These are phyloP conservation scores for Tringa solitaria DNA, from an alignment of 2,113 vertebrate species.

Conservation along the genomic window DNA sequence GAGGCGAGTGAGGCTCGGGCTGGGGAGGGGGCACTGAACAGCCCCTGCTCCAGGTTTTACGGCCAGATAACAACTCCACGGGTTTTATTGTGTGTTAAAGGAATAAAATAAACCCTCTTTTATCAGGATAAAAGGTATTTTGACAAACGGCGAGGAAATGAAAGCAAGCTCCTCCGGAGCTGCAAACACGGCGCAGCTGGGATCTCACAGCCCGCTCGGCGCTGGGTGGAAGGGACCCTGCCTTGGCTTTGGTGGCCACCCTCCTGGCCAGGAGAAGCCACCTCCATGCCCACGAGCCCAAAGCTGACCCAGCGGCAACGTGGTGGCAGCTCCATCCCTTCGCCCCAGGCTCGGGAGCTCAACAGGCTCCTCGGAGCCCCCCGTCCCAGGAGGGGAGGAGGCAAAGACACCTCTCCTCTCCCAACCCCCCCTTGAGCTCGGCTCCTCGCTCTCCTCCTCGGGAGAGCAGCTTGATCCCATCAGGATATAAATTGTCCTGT, in stretches of 20 bases:
- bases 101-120: not conserved
- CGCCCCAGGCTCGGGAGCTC: not conserved
- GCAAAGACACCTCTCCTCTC: not conserved
- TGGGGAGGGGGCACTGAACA: too few species aligned
- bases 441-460: not conserved
- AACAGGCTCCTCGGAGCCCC: not conserved
- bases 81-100: not conserved
- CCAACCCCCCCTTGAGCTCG: not conserved
- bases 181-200: not conserved
- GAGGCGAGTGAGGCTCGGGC: fast-evolving
- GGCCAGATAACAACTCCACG: fast-evolving
- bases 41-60: not conserved
- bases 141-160: not conserved
- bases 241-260: not conserved
- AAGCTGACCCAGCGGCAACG: not conserved
- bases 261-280: not conserved
- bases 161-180: not conserved
- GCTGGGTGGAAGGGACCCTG: not conserved
- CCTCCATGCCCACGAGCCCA: fast-evolving
- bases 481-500: fast-evolving
- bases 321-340: not conserved
- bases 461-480: not conserved
- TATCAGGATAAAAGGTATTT: not conserved
- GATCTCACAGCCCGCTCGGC: fast-evolving
- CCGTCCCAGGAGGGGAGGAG: not conserved